Conservation (phyloP, 2,888 invertebrate species). For the Megaustenia siamemsis region DNA sequence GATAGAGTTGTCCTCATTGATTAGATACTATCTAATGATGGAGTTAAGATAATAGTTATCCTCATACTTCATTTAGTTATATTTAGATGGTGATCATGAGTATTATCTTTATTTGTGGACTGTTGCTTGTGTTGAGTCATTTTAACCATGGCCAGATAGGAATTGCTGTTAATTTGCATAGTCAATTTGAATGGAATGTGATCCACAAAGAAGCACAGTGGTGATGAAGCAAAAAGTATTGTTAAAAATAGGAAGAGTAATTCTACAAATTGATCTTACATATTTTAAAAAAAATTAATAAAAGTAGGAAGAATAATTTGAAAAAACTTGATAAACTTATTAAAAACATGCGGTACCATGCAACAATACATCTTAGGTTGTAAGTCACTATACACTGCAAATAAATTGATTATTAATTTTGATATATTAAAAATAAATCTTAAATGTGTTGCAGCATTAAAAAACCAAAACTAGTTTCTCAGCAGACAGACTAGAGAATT, state of each 20-base stretch:
- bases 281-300: background rate
- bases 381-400: background rate
- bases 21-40: no score
- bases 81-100: background rate
- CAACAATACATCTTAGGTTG: background rate
- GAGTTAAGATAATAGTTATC: no score
- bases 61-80: background rate
- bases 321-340: no score
- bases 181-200: slow-evolving; percentile 42
- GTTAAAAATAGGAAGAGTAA: background rate
- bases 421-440: background rate
- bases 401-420: background rate
- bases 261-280: background rate
- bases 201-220: slow-evolving; percentile 47
- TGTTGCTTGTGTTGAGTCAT: background rate
- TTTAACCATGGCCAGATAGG: background rate
- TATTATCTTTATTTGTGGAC: background rate
- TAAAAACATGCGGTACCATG: no score
- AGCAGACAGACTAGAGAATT: no score
- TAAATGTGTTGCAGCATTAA: background rate
- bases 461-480: background rate
- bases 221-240: background rate
- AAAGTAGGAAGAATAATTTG: no score
- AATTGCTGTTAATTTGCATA: slow-evolving; percentile 42
- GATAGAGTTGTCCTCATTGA: no score